Evolutionary conservation across 1,140 invertebrate genomes (phyloP), one percentile per base, ranked within the genome.

Genomic region (Pectinophora gossypiella): DNA sequence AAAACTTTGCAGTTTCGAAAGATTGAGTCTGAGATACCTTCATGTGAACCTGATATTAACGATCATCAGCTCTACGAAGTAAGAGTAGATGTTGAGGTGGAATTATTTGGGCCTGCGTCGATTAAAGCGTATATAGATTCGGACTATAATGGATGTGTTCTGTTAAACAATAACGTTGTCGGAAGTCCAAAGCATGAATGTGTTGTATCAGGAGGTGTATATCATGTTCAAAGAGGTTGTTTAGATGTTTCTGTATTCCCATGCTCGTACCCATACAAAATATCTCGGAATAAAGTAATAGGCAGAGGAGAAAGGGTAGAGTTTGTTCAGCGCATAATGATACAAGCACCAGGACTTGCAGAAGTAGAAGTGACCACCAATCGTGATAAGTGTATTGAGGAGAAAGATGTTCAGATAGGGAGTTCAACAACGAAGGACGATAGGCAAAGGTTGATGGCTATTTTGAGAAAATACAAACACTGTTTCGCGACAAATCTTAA

Each of bases 401-500:
- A 38, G n/a, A 13, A 38, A 13, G 40, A 43, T 6, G 40, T 43
- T 43, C 18, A 16, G 2, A 7, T 43, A 10, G 19, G 19, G 7
- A n/a, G 4, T 43, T 43, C 18, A n/a, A 16, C 19, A 18, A 19
- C 16, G 13, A n/a, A 19, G 15, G 19, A 43, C 15, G 40, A 43
- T 43, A 43, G 40, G 19, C 15, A 19, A 43, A 43, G 40, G 40
- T 19, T 43, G n/a, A 9, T 43, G 19, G 13, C 15, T 19, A 18
- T 43, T 3, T 16, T 43, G 3, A 19, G n/a, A 18, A 19, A n/a
- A 5, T 43, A 43, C 5, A 43, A 19, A 7, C 40, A 43, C 6
- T 43, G 40, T 19, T 43, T 43, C n/a, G 40, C 40, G 3, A 19
- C 15, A 18, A 43, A 19, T 43, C 19, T 43, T 18, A 43, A 43